A percentile compares a stretch with the other conserved stretches of the same genome.
Evolutionary conservation across 2,888 invertebrate species (phyloP).

Genomic region (Lepidochrysops patricia): DNA sequence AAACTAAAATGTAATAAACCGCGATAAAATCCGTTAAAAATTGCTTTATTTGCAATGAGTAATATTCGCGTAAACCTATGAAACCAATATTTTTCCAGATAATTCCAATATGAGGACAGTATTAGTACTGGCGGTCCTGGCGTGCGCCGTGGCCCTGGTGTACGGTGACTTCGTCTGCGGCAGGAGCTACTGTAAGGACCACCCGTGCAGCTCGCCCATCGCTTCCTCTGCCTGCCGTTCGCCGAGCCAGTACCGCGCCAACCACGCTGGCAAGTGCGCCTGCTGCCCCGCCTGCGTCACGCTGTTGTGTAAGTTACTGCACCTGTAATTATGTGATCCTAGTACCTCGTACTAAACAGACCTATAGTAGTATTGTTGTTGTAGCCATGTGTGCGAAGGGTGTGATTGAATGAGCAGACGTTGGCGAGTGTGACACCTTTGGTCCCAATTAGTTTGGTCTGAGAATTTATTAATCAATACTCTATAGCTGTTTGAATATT

Average conservation of each 20-base stretch:
- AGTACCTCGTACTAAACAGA: too few relatives aligned
- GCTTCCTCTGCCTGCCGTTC: constrained; percentile 39
- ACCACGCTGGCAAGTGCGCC: constrained; percentile 59
- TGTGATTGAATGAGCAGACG: too few relatives aligned
- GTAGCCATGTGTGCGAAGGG: too few relatives aligned
- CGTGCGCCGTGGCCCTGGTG: constrained; percentile 42
- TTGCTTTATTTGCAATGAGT: too few relatives aligned
- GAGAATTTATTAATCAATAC: too few relatives aligned
- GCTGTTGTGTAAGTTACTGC: constrained; percentile 41
- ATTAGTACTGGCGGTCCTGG: constrained; percentile 40
- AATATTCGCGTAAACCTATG: too few relatives aligned
- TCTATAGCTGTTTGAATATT: too few relatives aligned
- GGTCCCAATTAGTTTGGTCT: too few relatives aligned
- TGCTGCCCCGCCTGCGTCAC: constrained; percentile 67
- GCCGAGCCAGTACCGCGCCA: constrained; percentile 44
- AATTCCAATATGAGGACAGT: constrained; percentile 47
- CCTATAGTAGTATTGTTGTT: too few relatives aligned
- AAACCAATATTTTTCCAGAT: not conserved
- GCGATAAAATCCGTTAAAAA: too few relatives aligned
- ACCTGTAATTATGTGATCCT: not conserved
- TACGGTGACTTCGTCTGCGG: constrained; percentile 61
- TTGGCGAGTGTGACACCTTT: too few relatives aligned
- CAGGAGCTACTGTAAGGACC: constrained; percentile 50
- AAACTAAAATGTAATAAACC: too few relatives aligned
- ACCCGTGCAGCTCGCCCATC: constrained; percentile 43